A percentile compares a stretch with the other conserved stretches of the same genome.
Conservation (phyloP, 2,888 invertebrate species). For the Caenorhabditis sulstoni region DNA sequence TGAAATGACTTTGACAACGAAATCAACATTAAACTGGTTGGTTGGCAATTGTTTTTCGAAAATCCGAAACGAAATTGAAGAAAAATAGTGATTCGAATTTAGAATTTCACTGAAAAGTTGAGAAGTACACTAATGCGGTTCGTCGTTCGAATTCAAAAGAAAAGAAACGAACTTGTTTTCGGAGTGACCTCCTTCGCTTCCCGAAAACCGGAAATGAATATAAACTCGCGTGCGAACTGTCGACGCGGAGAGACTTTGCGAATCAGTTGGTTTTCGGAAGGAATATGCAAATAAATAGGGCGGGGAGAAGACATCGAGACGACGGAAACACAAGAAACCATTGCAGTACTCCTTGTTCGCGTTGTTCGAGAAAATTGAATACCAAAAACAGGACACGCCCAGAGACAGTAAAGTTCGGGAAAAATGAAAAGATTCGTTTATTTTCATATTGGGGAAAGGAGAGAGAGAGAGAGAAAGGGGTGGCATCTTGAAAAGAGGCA, state of each 20-base stretch:
- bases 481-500: slow-evolving; percentile 11
- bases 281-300: slow-evolving; percentile 19
- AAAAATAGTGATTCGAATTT: neutral
- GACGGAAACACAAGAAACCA: neutral
- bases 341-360: too few species aligned
- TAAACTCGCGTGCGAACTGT: slow-evolving; percentile 25
- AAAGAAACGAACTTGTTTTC: slow-evolving; percentile 24
- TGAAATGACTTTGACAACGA: too few species aligned
- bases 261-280: slow-evolving; percentile 23
- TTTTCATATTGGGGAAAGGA: slow-evolving; percentile 1
- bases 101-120: neutral
- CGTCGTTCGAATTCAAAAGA: neutral
- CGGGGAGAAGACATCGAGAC: slow-evolving; percentile 9
- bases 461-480: too few species aligned
- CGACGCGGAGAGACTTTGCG: slow-evolving; percentile 18
- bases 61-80: neutral
- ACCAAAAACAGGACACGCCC: too few species aligned
- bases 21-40: too few species aligned
- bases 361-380: too few species aligned
- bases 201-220: slow-evolving; percentile 29
- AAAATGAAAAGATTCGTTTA: neutral
- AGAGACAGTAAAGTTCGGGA: neutral
- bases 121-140: neutral
- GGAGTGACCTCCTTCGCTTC: slow-evolving; percentile 12
- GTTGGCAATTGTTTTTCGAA: too few species aligned